Base-by-base conservation (phyloP, 2,888 invertebrate species). In the Cheilosia grossa region DNA sequence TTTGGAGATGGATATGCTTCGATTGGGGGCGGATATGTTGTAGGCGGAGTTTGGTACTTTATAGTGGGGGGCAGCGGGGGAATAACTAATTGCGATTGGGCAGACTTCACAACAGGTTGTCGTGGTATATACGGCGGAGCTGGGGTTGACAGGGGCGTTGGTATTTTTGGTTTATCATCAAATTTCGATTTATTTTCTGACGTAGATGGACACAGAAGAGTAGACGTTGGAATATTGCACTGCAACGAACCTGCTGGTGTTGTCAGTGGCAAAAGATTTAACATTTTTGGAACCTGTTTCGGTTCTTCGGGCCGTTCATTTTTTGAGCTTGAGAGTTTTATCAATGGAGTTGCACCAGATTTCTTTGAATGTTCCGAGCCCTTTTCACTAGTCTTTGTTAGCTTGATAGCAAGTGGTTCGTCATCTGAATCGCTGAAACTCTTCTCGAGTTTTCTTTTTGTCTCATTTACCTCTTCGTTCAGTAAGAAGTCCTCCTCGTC, bases 401-500 rank as follows among this genome's bases (percentile, higher is more conserved):
- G 90, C 88, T 94, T 93, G 72, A 92, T 92, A 21, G 94, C 94
- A 64, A 95, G 88, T 10, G 94, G 94, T 89, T 95, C 95, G 88
- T 95, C 95, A 87, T 95, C 95, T 1, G 94, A 95, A 89, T 94
- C 94, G 88, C 93, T 94, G 79, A 94, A 94, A 87, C 92, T 93
- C 86, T 92, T 92, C 78, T 93, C 92, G 9, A 92, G 88, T 88
- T 91, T 90, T 19, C 91, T 88, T 86, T 90, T 90, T 0, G 90
- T 90, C 88, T 91, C 90, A 70, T 90, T 90, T 21, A 91, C 88
- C 69, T 91, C 90, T 87, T 90, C 89, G 77, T 90, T 91, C 27
- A 91, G 87, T 53, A 91, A 80, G 88, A 90, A 90, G 86, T 91
- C 91, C 78, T 90, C 90, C 74, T 91, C 91, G 6, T 91, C 91